Evolutionary conservation across 2,113 vertebrate genomes (phyloP).

Genomic region (Eublepharis macularius): DNA sequence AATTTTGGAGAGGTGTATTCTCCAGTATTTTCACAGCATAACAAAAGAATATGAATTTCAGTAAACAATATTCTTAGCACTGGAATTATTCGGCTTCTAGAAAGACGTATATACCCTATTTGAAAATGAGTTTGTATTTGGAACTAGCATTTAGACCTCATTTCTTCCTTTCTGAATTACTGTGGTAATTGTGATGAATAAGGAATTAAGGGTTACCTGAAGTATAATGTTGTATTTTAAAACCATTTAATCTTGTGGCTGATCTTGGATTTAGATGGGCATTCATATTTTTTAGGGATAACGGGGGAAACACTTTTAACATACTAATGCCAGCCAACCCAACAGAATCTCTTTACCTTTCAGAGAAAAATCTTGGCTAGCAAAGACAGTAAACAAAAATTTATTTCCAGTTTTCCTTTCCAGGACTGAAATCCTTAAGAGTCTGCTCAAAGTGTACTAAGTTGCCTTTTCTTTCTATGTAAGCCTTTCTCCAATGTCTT

Average conservation of each 20-base stretch:
- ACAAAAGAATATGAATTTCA: conserved; percentile 55
- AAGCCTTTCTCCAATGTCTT: background rate
- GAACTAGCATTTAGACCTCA: background rate
- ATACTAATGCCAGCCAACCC: background rate
- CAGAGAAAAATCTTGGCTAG: background rate
- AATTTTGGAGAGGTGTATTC: background rate
- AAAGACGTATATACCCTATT: conserved; percentile 30
- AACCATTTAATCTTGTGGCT: rapidly evolving
- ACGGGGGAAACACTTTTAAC: background rate
- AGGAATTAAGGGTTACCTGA: background rate
- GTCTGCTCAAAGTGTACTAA: background rate
- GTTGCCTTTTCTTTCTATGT: background rate
- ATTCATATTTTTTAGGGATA: background rate
- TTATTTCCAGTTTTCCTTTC: background rate
- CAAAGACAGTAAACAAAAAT: background rate
- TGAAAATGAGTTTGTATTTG: background rate
- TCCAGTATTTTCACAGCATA: background rate
- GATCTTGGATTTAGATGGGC: background rate
- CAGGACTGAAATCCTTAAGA: background rate
- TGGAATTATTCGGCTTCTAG: conserved; percentile 43
- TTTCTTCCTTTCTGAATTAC: conserved; percentile 3
- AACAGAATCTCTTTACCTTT: background rate
- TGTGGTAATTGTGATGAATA: rapidly evolving
- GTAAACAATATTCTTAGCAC: conserved; percentile 44
- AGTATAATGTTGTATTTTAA: background rate